Evolutionary conservation across 2,797 vertebrate genomes (phyloP), one percentile per base, ranked within the genome.

Genomic region (Cynodonichthys magdalenae): DNA sequence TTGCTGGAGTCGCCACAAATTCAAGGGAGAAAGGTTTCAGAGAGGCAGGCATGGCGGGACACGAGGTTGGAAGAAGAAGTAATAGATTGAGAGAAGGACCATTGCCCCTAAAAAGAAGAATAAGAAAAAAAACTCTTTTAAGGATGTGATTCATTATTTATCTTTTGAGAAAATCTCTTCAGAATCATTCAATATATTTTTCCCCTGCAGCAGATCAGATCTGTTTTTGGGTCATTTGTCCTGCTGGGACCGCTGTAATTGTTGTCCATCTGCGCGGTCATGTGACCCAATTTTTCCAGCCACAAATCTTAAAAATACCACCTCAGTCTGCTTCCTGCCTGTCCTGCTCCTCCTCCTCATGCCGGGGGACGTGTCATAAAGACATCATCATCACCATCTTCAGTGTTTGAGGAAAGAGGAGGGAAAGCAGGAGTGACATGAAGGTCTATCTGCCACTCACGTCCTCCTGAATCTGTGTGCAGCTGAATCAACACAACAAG

Each of bases 1-100:
- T 92, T 92, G 92, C 87, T 61, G 84, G 87, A 90, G 86, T 77
- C 34, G 73, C 88, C 89, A 88, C 91, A 70, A 79, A 90, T 92
- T 87, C 88, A 69, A 82, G 72, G 59, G 75, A 69, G 66, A 80
- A 72, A 58, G 69, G 70, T 59, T 75, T 71, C 17, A 1, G 44
- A 17, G 18, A 58, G 59, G 14, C 20, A 57, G 51, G 47, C 14
- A 44, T 17, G 67, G 61, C 0, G 20, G 65, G 31, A 27, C n/a
- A 44, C 24, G 57, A 47, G 50, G 31, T 31, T 47, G 53, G 53
- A 1, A 28, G 15, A 17, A 39, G 15, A 47, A 51, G 42, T 39
- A 18, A 59, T 5, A 0, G 50, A 7, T 20, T 18, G 15, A 7
- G 11, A 15, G 6, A 31, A 14, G 15, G 44, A 53, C 47, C 9